phyloP scores from a whole-genome alignment of 2,797 vertebrate species.

The Anabas testudineus region DNA sequence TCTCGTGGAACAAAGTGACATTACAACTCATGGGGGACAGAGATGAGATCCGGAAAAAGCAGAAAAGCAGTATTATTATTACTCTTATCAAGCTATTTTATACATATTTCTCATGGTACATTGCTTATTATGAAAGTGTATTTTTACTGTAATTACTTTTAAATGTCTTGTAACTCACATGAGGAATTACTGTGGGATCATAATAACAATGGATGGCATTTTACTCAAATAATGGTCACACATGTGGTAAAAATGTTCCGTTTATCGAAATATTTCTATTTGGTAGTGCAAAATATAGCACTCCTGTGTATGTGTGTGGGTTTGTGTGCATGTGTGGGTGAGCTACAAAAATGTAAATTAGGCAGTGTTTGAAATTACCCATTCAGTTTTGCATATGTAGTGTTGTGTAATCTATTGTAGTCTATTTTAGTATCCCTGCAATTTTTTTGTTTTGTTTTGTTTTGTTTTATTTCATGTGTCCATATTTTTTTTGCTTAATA shows the following conservation, averaged over 20 bases:
- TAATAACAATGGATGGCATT: slow-evolving; percentile 52
- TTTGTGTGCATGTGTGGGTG: slow-evolving; percentile 9
- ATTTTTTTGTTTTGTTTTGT: slow-evolving; percentile 68
- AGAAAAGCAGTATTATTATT: slow-evolving; percentile 68
- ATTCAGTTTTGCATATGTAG: slow-evolving; percentile 75
- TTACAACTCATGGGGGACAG: slow-evolving; percentile 60
- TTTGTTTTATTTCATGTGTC: slow-evolving; percentile 74
- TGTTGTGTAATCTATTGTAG: slow-evolving; percentile 81
- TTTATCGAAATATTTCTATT: slow-evolving; percentile 65
- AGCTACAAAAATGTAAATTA: slow-evolving; percentile 78
- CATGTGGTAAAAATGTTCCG: slow-evolving; percentile 54
- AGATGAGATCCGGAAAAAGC: slow-evolving; percentile 69
- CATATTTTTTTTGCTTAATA: slow-evolving; percentile 66
- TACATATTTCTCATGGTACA: slow-evolving; percentile 82
- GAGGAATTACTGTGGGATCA: slow-evolving; percentile 68
- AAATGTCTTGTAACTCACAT: slow-evolving; percentile 77
- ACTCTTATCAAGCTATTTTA: slow-evolving; percentile 82
- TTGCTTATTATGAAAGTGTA: slow-evolving; percentile 80
- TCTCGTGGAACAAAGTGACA: slow-evolving; percentile 77
- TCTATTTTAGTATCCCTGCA: slow-evolving; percentile 78
- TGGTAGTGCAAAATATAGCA: slow-evolving; percentile 65
- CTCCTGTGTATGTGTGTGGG: slow-evolving; percentile 24
- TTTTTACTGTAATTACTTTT: slow-evolving; percentile 82
- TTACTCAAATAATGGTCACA: slow-evolving; percentile 55
- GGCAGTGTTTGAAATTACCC: slow-evolving; percentile 70